Base-by-base conservation (phyloP, 2,888 invertebrate species). In the Eilema caniola region DNA sequence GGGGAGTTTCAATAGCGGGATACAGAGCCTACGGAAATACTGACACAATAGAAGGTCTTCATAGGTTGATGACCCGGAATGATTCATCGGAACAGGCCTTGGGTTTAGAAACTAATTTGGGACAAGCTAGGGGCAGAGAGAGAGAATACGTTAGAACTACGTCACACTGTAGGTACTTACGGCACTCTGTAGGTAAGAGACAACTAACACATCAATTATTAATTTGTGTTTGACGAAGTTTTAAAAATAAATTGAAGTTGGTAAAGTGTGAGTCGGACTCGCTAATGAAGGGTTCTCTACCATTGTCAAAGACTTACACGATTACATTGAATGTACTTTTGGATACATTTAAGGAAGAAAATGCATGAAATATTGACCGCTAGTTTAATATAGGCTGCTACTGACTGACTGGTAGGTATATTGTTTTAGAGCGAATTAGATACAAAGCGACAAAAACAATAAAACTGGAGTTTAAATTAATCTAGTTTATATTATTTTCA, bases 71-170 rank as follows among this genome's bases (percentile, higher is more conserved):
- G 73, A 64, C 64, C 70, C 31, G 31, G 25, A 37, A 65, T 67
- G 65, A 73, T 67, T 71, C 67, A 41, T 67, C 57, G 63, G 16
- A 64, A 53, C 59, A 25, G 60, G 41, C 11, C 31, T 23, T 61
- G n/a, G 33, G n/a, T 33, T 61, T n/a, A 56, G 60, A 70, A 73
- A 70, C 67, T 66, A 66, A 62, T 60, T 69, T 62, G 67, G 37
- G 68, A 16, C 37, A 65, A 47, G 59, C 37, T 14, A 47, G 3
- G 31, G 23, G 56, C 31, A 47, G 10, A 28, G 33, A 16, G 57
- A 57, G 24, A 57, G 28, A 8, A 7, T 23, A 23, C 10, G 25
- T 2, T 25, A 63, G 16, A 24, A 16, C 8, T 41, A 37, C 16
- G 24, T 41, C 37, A 62, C 16, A 23, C 12, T 37, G 33, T 37